Evolutionary conservation across 1,140 invertebrate genomes (phyloP).

Genomic region (Mycetomoellerius zeteki): DNA sequence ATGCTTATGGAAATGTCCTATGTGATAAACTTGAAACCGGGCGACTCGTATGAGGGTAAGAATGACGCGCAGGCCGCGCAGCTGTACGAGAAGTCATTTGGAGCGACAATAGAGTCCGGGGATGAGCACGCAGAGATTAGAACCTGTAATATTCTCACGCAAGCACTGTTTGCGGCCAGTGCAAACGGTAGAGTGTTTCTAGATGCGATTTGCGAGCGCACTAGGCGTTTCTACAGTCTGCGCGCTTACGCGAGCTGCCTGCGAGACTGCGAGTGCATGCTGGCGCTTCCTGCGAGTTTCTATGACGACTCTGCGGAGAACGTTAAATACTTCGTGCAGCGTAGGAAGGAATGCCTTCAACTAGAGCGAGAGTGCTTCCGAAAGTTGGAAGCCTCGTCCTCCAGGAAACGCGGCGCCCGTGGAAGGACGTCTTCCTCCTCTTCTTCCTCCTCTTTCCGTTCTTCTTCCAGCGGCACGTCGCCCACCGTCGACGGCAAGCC

Average conservation of each 20-base stretch:
- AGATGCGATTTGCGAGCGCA: constrained; percentile 76
- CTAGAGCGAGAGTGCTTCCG: constrained; percentile 78
- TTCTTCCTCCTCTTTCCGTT: not conserved
- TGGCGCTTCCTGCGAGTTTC: constrained; percentile 63
- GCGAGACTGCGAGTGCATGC: constrained; percentile 78
- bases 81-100: constrained; percentile 65
- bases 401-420: not conserved
- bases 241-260: constrained; percentile 74
- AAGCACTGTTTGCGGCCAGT: constrained; percentile 78
- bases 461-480: constrained; percentile 14
- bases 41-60: constrained; percentile 77
- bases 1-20: constrained; percentile 74
- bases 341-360: constrained; percentile 74
- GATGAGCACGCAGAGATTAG: constrained; percentile 29
- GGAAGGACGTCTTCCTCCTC: not conserved
- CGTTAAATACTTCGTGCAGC: constrained; percentile 67
- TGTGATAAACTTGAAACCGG: constrained; percentile 68
- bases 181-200: constrained; percentile 69
- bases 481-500: constrained; percentile 79
- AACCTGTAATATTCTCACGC: constrained; percentile 71
- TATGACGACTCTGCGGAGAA: constrained; percentile 66
- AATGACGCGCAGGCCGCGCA: constrained; percentile 73
- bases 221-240: constrained; percentile 71
- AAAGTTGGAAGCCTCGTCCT: constrained; percentile 46
- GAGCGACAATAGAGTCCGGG: not conserved